These are phyloP conservation scores for Patella pellucida DNA, from an alignment of 2,888 invertebrate species.

Conservation along the genomic window DNA sequence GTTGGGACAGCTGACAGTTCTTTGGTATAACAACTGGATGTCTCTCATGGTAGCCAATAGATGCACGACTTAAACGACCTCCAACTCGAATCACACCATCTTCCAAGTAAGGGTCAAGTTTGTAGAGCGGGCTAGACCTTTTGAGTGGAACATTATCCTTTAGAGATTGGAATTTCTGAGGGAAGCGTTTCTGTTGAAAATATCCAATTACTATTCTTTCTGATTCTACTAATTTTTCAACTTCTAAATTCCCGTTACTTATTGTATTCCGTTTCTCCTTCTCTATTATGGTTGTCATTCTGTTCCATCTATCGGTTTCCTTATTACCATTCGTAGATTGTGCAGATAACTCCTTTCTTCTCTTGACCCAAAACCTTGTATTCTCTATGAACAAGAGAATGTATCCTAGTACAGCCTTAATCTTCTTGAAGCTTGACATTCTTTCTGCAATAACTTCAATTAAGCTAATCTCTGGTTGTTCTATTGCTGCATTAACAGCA, in stretches of 20 bases:
- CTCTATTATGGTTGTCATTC: too few species aligned
- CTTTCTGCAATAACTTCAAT: not conserved
- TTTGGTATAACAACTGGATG: too few species aligned
- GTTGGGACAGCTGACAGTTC: too few species aligned
- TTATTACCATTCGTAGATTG: not conserved
- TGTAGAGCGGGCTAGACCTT: not conserved
- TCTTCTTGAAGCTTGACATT: not conserved
- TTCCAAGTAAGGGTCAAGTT: constrained; percentile 8
- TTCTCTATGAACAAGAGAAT: not conserved
- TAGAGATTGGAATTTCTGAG: not conserved
- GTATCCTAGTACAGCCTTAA: not conserved
- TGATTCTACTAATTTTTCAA: not conserved
- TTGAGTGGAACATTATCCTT: not conserved
- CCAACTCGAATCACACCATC: constrained; percentile 8
- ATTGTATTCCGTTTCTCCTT: not conserved
- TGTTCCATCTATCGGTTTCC: too few species aligned
- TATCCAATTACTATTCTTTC: not conserved
- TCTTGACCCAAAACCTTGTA: not conserved
- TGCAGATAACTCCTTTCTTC: not conserved
- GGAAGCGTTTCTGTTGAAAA: constrained; percentile 9
- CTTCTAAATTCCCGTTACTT: not conserved
- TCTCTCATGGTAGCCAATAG: too few species aligned
- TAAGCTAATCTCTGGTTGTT: too few species aligned
- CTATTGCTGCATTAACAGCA: not conserved
- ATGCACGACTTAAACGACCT: too few species aligned